Percentiles rank a stretch among this genome's conserved stretches.
phyloP scores from a whole-genome alignment of 2,797 vertebrate genomes.

The Rhinoraja longicauda region DNA sequence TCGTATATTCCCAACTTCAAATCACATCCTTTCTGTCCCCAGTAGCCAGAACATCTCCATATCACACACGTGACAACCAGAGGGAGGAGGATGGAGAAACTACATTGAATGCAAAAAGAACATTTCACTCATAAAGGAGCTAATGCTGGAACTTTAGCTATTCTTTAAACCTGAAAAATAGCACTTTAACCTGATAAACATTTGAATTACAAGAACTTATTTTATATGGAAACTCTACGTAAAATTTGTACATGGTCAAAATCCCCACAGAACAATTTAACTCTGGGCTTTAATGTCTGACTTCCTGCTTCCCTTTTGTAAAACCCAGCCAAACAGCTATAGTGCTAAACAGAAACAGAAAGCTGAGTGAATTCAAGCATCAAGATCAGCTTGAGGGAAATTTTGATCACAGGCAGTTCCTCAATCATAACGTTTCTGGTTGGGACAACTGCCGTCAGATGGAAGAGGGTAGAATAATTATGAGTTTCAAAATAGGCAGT shows the following conservation, averaged over 20 bases:
- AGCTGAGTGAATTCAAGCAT: slow-evolving; percentile 31
- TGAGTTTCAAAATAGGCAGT: slow-evolving; percentile 22
- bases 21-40: not conserved
- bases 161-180: not conserved
- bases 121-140: not conserved
- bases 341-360: slow-evolving; percentile 50
- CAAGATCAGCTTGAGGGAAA: slow-evolving; percentile 14
- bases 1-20: not conserved
- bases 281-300: slow-evolving; percentile 44
- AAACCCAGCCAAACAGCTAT: slow-evolving; percentile 45
- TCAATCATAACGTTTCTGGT: slow-evolving; percentile 30
- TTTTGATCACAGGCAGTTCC: slow-evolving; percentile 7
- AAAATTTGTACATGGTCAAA: slow-evolving; percentile 23
- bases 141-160: not conserved
- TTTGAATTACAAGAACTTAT: not conserved
- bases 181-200: not conserved
- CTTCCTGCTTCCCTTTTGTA: slow-evolving; percentile 51
- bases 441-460: not conserved
- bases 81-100: not conserved
- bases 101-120: not conserved
- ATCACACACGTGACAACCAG: not conserved
- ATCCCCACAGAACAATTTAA: not conserved
- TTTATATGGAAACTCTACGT: not conserved
- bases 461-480: not conserved
- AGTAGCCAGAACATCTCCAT: not conserved